Evolutionary conservation across 1,140 invertebrate genomes (phyloP), one percentile per base, ranked within the genome.

Genomic region (Chelonus insularis): DNA sequence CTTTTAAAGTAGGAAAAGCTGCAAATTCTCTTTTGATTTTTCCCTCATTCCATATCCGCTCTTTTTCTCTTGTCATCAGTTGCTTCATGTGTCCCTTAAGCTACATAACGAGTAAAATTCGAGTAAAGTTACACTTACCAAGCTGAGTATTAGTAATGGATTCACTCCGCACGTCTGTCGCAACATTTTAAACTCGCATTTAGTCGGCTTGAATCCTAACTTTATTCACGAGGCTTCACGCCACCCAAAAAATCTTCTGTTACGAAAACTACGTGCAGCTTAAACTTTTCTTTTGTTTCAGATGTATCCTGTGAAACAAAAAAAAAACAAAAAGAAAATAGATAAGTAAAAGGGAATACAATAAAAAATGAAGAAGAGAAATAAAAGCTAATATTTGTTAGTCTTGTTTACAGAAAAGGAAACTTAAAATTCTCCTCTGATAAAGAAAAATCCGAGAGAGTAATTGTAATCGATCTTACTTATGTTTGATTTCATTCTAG

Each of bases 171-270:
- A 43, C 60, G 64, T 52, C 64, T 54, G 36, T 51, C 58, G 48
- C 59, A 68, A 71, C 71, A 72, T 72, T 73, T 75, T 72, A 74
- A 75, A 74, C 69, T 75, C 68, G 63, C 67, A 67, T 70, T 70
- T 74, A 63, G 63, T 51, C 55, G 62, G 72, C 70, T 66, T 72
- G 66, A 70, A 65, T 64, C 60, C 58, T 62, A 73, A 75, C 71
- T 75, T 75, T 75, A 70, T 68, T 59, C 63, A 54, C 32, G 52
- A 55, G 70, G 68, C 54, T 72, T 75, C 68, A 58, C 45, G 7
- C 51, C 50, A 60, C 23, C 7, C 37, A 32, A 34, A 43, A 60
- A 41, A 60, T 16, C 51, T 25, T 32, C 18, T 60, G 58, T 52
- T 60, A 60, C 60, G 45, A 69, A 69, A 72, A 68, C 68, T 65